Percentiles rank a stretch among this genome's conserved stretches.
These are phyloP conservation scores for Platysternon megacephalum DNA, from an alignment of 2,113 vertebrate genomes.

Conservation along the genomic window DNA sequence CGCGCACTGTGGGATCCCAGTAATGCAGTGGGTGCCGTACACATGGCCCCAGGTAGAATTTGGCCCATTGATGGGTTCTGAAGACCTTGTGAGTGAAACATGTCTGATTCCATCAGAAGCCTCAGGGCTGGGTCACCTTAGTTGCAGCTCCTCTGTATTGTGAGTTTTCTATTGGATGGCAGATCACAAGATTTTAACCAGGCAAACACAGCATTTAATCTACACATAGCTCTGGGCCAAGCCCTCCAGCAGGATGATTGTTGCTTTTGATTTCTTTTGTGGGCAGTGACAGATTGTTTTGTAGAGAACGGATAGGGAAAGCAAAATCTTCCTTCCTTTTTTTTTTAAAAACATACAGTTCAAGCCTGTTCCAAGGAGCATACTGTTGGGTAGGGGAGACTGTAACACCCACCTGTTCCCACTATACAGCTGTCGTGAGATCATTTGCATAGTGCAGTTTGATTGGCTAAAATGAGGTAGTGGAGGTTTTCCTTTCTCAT, in stretches of 20 bases:
- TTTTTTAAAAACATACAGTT: background rate
- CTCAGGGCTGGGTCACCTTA: background rate
- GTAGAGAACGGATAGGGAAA: background rate
- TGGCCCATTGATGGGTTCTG: background rate
- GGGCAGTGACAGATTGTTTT: background rate
- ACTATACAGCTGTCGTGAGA: background rate
- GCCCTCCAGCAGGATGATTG: background rate
- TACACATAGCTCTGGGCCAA: background rate
- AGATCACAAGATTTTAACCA: background rate
- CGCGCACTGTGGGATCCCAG: background rate
- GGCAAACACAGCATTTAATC: background rate
- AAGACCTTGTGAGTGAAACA: background rate
- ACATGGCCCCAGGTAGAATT: fast-evolving
- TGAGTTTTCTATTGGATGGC: background rate
- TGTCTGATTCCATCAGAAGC: background rate
- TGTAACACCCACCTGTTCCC: background rate
- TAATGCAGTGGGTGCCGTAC: background rate
- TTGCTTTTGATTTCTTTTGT: background rate
- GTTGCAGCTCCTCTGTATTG: background rate
- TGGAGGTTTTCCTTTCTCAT: background rate
- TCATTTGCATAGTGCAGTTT: background rate
- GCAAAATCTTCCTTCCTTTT: background rate
- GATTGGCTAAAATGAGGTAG: background rate
- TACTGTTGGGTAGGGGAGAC: background rate
- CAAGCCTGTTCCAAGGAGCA: background rate